These are phyloP conservation scores for Bhutanitis thaidina DNA, from an alignment of 2,888 invertebrate species.

Conservation along the genomic window DNA sequence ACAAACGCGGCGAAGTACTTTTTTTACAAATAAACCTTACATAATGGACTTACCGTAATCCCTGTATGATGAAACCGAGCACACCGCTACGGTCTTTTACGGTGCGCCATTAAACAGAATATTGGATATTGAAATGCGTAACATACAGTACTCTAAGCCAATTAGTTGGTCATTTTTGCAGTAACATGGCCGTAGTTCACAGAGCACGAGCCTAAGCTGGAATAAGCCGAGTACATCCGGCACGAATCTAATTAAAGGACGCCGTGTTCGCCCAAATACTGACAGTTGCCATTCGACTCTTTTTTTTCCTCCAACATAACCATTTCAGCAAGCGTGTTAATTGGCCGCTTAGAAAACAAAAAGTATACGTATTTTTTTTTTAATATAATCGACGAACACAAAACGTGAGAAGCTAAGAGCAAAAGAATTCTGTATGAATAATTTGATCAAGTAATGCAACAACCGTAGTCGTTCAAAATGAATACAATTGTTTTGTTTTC, in stretches of 20 bases:
- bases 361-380: conserved; percentile 24
- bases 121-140: conserved; percentile 71
- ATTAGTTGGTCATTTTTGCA: conserved; percentile 77
- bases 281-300: conserved; percentile 66
- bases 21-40: conserved; percentile 11
- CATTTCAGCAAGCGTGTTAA: conserved; percentile 53
- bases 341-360: conserved; percentile 42
- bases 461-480: conserved; percentile 68
- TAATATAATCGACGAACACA: conserved; percentile 22
- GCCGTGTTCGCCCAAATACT: conserved; percentile 69
- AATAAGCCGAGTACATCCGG: conserved; percentile 73
- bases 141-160: conserved; percentile 72
- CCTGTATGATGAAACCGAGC: conserved; percentile 23
- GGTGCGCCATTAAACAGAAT: conserved; percentile 58
- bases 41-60: conserved; percentile 29
- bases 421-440: conserved; percentile 52
- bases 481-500: conserved; percentile 76
- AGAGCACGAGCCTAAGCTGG: conserved; percentile 65
- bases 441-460: conserved; percentile 72
- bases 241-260: conserved; percentile 78
- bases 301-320: conserved; percentile 47
- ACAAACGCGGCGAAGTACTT: neutral
- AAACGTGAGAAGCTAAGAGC: conserved; percentile 33
- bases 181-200: conserved; percentile 57
- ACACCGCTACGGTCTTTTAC: conserved; percentile 45